Evolutionary conservation across 2,888 invertebrate genomes (phyloP), one percentile per base, ranked within the genome.

Genomic region (Julus scanicus): DNA sequence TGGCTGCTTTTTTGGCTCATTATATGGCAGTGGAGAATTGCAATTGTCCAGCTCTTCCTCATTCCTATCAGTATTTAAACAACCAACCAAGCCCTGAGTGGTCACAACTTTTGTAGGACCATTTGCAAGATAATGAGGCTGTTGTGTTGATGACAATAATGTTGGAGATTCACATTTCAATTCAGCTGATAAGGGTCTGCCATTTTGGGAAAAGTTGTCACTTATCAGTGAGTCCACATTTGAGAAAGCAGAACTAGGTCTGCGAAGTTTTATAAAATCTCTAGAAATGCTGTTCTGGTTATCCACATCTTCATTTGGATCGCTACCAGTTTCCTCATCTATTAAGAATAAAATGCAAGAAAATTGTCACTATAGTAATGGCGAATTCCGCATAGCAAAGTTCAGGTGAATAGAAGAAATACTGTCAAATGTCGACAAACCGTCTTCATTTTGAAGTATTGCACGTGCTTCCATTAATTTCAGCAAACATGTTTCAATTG

Each of bases 401-500:
- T 5, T 29, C 11, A 2, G 8, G 29, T 5, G 11, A 37, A 80
- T 13, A 37, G 2, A 80, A 13, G 29, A 37, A 80, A 37, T 9
- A 71, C 9, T 37, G 1, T 6, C 29, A 80, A 37, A 9, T 29
- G 11, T 29, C 3, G 29, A 80, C 80, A 8, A 37, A 80, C 80
- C 80, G 11, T 29, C 37, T 80, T 80, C 9, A 37, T 80, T 8
- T 80, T 80, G 37, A 20, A 80, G 80, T 13, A 11, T 37, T 80
- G 80, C 37, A 0, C 29, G 80, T 37, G 29, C 29, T 9, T 85
- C 85, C 44, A 85, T n/a, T 85, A 44, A 20, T 29, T 85, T 85
- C 44, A 85, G 20, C n/a, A 44, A 20, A 9, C 85, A 85, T 44
- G 85, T 15, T 85, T 85, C 85, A 40, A 85, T 44, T 13, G n/a